Conservation (phyloP, 2,797 vertebrate species). For the Coreius guichenoti region DNA sequence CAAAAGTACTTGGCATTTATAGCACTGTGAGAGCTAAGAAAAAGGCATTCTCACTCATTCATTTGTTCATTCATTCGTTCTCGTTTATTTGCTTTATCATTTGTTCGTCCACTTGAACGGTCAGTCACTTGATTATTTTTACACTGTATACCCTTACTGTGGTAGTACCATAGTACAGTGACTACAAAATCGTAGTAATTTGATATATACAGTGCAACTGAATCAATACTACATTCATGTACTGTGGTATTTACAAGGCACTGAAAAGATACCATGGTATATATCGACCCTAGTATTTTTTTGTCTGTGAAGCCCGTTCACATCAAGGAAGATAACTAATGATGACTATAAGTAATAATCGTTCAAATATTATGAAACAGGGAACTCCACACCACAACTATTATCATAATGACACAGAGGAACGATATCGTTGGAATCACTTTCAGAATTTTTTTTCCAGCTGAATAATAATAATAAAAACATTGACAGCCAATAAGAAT, state of each 20-base stretch:
- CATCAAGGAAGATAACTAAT: not conserved
- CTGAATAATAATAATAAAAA: no score
- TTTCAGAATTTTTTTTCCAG: no score
- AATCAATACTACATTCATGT: not conserved
- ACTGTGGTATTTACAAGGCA: not conserved
- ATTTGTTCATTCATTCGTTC: not conserved
- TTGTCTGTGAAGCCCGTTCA: not conserved
- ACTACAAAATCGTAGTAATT: not conserved
- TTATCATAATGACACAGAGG: no score
- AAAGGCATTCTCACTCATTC: not conserved
- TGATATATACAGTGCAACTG: not conserved
- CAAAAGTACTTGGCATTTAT: slow-evolving; percentile 3
- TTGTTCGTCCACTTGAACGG: not conserved
- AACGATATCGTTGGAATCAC: no score
- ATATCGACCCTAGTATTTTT: not conserved
- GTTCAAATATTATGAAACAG: not conserved
- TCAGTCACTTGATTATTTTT: not conserved
- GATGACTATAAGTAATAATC: not conserved
- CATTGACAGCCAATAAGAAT: no score
- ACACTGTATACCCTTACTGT: not conserved
- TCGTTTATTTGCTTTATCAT: not conserved
- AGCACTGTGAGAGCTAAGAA: not conserved
- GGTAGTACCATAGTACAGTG: not conserved
- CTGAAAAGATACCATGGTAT: not conserved
- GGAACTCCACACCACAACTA: no score